phyloP scores from a whole-genome alignment of 2,888 invertebrate genomes.

The Watsonalla binaria region DNA sequence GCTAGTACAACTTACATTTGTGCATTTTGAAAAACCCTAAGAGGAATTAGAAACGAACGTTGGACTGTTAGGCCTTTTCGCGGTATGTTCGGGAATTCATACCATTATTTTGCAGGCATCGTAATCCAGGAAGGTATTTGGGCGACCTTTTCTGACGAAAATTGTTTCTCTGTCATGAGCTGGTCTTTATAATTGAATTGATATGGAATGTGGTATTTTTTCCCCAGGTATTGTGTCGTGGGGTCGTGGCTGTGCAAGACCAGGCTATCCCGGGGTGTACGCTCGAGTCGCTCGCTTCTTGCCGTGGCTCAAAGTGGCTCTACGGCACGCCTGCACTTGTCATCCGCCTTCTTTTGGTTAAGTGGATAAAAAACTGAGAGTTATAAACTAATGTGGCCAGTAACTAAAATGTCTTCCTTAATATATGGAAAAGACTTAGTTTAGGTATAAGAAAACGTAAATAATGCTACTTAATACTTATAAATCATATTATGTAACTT shows the following conservation, averaged over 20 bases:
- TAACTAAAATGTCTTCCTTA: not conserved
- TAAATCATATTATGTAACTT: too few relatives aligned
- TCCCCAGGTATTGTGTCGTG: slow-evolving; percentile 85
- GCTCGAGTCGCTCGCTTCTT: slow-evolving; percentile 62
- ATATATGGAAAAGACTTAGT: too few relatives aligned
- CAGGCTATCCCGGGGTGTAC: slow-evolving; percentile 73
- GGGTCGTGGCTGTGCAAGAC: slow-evolving; percentile 87
- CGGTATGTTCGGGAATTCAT: too few relatives aligned
- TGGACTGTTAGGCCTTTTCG: too few relatives aligned
- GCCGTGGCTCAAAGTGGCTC: slow-evolving; percentile 63
- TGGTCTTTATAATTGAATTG: too few relatives aligned
- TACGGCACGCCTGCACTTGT: slow-evolving; percentile 66
- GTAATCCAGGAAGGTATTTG: too few relatives aligned
- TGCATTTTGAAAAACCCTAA: too few relatives aligned
- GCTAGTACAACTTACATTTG: too few relatives aligned
- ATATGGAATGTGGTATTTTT: slow-evolving; percentile 4
- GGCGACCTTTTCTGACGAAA: not conserved
- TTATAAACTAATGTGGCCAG: not conserved
- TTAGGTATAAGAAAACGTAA: too few relatives aligned
- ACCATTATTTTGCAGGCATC: too few relatives aligned
- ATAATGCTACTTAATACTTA: too few relatives aligned
- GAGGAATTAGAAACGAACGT: too few relatives aligned
- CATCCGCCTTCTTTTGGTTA: slow-evolving; percentile 41
- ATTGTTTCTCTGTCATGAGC: not conserved
- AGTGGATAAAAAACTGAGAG: not conserved